These are phyloP conservation scores for Azemiops feae DNA, from an alignment of 2,113 vertebrate genomes.

Conservation along the genomic window DNA sequence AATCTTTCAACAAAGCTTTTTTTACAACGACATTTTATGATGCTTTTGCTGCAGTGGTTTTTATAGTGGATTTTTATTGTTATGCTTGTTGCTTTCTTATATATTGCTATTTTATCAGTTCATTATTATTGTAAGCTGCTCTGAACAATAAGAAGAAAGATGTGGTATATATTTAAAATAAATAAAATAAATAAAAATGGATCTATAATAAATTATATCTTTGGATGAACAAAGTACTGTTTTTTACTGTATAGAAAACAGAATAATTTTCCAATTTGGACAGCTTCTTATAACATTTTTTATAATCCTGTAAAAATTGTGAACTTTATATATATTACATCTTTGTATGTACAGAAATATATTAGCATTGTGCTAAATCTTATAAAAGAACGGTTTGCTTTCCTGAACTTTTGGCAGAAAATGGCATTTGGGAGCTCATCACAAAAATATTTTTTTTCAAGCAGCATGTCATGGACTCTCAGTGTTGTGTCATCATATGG, in stretches of 20 bases:
- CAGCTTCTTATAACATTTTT: neutral
- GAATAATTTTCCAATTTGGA: neutral
- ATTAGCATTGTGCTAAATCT: neutral
- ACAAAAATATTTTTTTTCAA: neutral
- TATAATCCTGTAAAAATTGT: neutral
- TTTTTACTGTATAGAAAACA: neutral
- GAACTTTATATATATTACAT: neutral
- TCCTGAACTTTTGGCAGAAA: neutral
- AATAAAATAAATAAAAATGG: neutral
- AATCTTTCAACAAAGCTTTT: neutral
- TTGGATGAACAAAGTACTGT: neutral
- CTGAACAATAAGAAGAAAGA: neutral
- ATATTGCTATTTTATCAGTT: neutral
- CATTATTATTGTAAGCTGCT: neutral
- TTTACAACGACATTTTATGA: neutral
- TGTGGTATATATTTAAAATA: neutral
- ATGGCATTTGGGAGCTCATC: neutral
- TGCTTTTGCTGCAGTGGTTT: neutral
- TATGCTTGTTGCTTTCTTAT: neutral
- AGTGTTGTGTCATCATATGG: neutral
- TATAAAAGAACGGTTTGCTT: neutral
- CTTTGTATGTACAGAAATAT: neutral
- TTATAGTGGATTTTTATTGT: neutral
- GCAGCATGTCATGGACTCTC: neutral
- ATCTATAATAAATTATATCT: neutral